phyloP scores from a whole-genome alignment of 2,888 invertebrate species.

The Gisinianus flammeolus region DNA sequence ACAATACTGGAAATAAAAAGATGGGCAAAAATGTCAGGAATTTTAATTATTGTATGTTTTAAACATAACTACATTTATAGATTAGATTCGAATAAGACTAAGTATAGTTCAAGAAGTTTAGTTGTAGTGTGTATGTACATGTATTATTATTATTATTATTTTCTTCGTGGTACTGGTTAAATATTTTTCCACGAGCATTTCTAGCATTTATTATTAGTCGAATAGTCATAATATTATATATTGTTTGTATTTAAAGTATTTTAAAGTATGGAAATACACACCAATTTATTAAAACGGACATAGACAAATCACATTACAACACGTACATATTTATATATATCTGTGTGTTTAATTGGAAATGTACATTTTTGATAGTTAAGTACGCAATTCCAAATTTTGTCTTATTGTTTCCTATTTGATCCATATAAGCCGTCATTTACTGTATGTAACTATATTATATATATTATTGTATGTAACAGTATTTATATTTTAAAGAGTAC shows the following conservation, averaged over 20 bases:
- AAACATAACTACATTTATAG: too few species aligned
- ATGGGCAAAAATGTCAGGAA: too few species aligned
- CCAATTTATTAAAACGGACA: background rate
- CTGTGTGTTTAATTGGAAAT: slow-evolving; percentile 33
- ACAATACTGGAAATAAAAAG: too few species aligned
- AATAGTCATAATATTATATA: too few species aligned
- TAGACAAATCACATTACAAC: slow-evolving; percentile 30
- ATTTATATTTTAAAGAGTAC: background rate
- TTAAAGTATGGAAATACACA: slow-evolving; percentile 5
- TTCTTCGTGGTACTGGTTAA: too few species aligned
- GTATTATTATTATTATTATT: too few species aligned
- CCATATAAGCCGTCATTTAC: slow-evolving; percentile 6
- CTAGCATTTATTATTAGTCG: background rate
- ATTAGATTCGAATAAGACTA: too few species aligned
- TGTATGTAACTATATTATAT: too few species aligned
- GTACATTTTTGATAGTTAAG: slow-evolving; percentile 45
- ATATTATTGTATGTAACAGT: background rate
- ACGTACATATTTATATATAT: slow-evolving; percentile 13
- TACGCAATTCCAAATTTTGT: slow-evolving; percentile 40
- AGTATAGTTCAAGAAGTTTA: too few species aligned
- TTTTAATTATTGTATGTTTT: too few species aligned
- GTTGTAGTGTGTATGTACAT: too few species aligned
- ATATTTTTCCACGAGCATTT: background rate
- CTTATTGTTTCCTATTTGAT: background rate
- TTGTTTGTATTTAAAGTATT: too few species aligned